A percentile compares a stretch with the other conserved stretches of the same genome.
Evolutionary conservation across 1,140 invertebrate species (phyloP).

Genomic region (Acromyrmex charruanus): DNA sequence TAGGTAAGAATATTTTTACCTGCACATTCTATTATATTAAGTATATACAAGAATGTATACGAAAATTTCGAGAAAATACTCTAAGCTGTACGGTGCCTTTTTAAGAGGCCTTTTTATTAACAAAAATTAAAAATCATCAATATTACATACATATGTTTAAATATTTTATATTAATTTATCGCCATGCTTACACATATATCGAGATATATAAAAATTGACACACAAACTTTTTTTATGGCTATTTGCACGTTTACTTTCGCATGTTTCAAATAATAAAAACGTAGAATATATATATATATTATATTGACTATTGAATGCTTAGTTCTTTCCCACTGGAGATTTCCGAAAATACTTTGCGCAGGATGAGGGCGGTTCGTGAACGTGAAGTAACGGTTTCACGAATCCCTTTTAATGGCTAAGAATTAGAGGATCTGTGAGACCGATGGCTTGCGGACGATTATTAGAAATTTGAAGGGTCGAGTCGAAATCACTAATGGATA

Average conservation of each 20-base stretch:
- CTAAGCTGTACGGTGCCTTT: background rate
- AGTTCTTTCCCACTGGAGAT: constrained; percentile 49
- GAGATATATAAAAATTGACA: background rate
- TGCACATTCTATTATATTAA: constrained; percentile 1
- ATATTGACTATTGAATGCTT: constrained; percentile 23
- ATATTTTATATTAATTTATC: background rate
- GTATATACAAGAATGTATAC: background rate
- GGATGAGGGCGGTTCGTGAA: constrained; percentile 60
- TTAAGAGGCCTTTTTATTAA: background rate
- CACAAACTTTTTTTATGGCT: background rate
- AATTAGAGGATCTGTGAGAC: constrained; percentile 78
- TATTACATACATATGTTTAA: background rate
- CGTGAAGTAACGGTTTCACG: constrained; percentile 66
- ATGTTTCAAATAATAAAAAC: constrained; percentile 5
- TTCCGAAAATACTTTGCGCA: constrained; percentile 56
- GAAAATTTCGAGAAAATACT: background rate
- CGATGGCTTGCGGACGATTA: constrained; percentile 76
- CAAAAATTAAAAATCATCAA: background rate
- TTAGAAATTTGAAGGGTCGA: constrained; percentile 77
- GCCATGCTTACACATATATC: background rate
- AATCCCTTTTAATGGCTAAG: constrained; percentile 75
- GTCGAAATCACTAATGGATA: constrained; percentile 78
- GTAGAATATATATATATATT: background rate
- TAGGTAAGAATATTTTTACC: background rate
- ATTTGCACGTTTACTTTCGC: background rate